Conservation (phyloP, 1,140 invertebrate species). For the Anastrepha obliqua region DNA sequence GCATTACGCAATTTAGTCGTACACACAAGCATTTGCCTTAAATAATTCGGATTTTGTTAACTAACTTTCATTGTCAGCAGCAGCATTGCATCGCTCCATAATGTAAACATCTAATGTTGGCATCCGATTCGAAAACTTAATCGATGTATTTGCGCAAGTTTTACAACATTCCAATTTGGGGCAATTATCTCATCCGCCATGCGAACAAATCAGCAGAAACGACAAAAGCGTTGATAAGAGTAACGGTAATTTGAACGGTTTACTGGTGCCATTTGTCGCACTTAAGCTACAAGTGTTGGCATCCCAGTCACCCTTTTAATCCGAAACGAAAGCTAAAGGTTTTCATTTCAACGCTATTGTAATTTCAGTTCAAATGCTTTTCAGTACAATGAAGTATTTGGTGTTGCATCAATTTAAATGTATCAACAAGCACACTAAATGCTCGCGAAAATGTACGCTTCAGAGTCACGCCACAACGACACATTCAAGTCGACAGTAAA, state of each 20-base stretch:
- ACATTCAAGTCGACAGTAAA: neutral
- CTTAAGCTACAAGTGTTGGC: no score
- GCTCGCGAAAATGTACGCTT: neutral
- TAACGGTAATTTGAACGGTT: neutral
- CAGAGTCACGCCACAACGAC: neutral
- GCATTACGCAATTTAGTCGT: no score
- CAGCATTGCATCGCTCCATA: no score
- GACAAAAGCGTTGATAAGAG: neutral
- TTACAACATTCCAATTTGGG: neutral
- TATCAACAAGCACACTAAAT: neutral
- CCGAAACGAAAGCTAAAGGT: neutral
- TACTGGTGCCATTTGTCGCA: neutral
- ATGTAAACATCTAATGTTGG: neutral
- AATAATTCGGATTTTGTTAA: no score
- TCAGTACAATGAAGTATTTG: neutral
- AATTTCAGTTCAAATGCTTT: neutral
- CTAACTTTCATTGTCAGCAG: no score
- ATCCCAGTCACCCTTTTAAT: neutral
- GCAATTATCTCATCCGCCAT: neutral
- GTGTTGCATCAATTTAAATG: constrained; percentile 20
- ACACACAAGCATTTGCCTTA: no score
- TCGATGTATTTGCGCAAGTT: neutral
- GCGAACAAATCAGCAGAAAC: neutral
- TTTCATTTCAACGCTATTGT: neutral
- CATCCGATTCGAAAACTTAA: neutral